A percentile compares a stretch with the other conserved stretches of the same genome.
Evolutionary conservation across 2,888 invertebrate species (phyloP).

Genomic region (Ametastegia equiseti): DNA sequence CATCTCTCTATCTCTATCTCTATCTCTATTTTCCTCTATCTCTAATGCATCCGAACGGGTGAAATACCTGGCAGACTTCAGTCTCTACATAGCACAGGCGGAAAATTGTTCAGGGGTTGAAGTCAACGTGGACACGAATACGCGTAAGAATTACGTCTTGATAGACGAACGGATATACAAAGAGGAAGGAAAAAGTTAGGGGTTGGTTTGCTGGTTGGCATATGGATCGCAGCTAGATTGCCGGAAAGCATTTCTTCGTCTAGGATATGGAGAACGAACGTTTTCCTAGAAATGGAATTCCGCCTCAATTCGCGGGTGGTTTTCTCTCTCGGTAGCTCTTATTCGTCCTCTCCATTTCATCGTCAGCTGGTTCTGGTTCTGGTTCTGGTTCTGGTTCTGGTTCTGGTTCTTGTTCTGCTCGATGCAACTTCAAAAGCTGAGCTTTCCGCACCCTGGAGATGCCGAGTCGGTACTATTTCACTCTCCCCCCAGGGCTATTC

Average conservation of each 20-base stretch:
- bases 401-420: too few species aligned
- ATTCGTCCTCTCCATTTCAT: not conserved
- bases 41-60: too few species aligned
- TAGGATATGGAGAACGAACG: not conserved
- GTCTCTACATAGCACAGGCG: too few species aligned
- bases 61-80: too few species aligned
- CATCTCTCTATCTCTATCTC: too few species aligned
- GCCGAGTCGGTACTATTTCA: not conserved
- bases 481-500: not conserved
- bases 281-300: not conserved
- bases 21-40: too few species aligned
- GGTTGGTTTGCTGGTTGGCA: not conserved
- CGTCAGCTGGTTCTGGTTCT: not conserved
- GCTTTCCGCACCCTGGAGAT: not conserved
- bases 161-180: not conserved
- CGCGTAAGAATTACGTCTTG: not conserved
- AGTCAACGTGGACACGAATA: not conserved
- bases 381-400: too few species aligned
- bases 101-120: not conserved
- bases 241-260: conserved; percentile 15
- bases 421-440: not conserved
- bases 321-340: too few species aligned
- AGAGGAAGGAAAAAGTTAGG: too few species aligned
- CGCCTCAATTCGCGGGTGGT: not conserved
- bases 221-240: not conserved